phyloP scores from a whole-genome alignment of 2,113 vertebrate species.

The Tonatia bakeri region DNA sequence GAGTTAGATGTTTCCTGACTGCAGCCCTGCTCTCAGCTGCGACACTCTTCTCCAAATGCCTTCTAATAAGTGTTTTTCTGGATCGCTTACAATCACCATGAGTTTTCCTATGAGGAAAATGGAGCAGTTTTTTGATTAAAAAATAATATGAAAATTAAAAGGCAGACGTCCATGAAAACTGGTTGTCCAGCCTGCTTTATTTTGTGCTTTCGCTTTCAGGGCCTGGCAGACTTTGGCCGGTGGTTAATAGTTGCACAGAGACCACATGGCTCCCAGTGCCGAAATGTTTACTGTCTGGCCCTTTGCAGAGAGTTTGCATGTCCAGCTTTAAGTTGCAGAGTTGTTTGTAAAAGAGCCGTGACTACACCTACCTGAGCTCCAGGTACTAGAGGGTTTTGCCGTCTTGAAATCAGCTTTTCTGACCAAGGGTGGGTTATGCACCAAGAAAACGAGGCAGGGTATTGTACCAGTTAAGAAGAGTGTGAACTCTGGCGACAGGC shows the following conservation, averaged over 20 bases:
- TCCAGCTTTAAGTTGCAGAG: background rate
- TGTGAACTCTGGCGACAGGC: background rate
- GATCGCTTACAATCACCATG: background rate
- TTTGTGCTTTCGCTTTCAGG: background rate
- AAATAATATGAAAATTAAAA: background rate
- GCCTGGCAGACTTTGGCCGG: background rate
- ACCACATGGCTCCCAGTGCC: background rate
- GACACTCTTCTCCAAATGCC: background rate
- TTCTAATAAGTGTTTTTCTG: background rate
- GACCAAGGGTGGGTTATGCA: background rate
- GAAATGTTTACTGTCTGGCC: background rate
- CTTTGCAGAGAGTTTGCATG: background rate
- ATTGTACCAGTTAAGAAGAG: background rate
- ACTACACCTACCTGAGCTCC: background rate
- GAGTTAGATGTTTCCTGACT: too few species aligned
- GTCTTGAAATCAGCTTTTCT: background rate
- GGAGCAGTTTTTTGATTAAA: background rate
- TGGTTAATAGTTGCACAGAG: background rate
- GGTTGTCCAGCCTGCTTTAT: background rate
- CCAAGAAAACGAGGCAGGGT: background rate
- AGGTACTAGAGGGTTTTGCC: background rate
- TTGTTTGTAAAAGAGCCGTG: constrained; percentile 23
- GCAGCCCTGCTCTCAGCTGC: too few species aligned
- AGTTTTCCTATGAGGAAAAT: background rate
- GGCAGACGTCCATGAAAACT: background rate